Conservation (phyloP, 2,113 vertebrate genomes). For the Dasyornis broadbenti region DNA sequence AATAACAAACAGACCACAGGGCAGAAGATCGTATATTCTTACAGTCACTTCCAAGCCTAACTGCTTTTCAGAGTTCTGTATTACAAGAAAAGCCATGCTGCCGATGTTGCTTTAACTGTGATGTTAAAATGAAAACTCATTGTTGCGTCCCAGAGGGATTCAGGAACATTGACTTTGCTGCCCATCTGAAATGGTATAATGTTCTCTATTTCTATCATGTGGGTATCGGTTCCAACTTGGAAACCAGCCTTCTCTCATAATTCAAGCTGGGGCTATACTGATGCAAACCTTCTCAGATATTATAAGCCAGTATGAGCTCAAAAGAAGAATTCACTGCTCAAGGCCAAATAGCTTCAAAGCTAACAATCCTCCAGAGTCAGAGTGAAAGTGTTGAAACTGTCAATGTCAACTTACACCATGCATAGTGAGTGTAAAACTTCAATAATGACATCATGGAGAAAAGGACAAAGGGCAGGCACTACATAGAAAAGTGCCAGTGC, state of each 20-base stretch:
- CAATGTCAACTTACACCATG: conserved; percentile 89
- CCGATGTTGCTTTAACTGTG: conserved; percentile 29
- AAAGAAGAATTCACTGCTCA: conserved; percentile 95
- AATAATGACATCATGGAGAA: conserved; percentile 94
- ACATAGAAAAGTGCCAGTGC: conserved; percentile 78
- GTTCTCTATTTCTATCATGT: conserved; percentile 60
- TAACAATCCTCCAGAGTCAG: conserved; percentile 88
- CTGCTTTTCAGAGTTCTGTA: conserved; percentile 37
- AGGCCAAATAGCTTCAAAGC: conserved; percentile 98
- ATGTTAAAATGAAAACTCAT: conserved; percentile 69
- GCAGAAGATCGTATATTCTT: conserved; percentile 51
- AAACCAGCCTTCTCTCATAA: conserved; percentile 71
- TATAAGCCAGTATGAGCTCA: conserved; percentile 89
- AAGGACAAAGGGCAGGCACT: conserved; percentile 81
- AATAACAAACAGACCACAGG: conserved; percentile 75
- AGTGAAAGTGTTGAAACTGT: conserved; percentile 89
- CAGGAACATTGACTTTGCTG: conserved; percentile 59
- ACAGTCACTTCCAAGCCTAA: conserved; percentile 25
- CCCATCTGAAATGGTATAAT: conserved; percentile 66
- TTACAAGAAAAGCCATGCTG: conserved; percentile 42
- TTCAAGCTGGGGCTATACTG: conserved; percentile 69
- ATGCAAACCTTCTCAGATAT: conserved; percentile 80
- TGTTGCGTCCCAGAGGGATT: conserved; percentile 42
- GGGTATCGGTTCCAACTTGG: conserved; percentile 71
- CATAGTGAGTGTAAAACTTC: conserved; percentile 86